These are phyloP conservation scores for Callimorpha dominula DNA, from an alignment of 2,888 invertebrate species.

Conservation along the genomic window DNA sequence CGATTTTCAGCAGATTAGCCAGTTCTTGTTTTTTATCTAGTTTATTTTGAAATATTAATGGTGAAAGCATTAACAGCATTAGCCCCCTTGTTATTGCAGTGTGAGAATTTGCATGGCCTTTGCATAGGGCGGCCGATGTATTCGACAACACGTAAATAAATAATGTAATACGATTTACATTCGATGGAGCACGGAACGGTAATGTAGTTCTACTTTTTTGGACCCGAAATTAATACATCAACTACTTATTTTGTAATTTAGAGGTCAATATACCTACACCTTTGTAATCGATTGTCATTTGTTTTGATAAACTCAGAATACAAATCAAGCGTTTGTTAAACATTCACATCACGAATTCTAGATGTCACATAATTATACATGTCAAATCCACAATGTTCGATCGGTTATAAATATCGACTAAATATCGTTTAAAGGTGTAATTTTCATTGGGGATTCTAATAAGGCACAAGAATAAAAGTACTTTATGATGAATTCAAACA, in stretches of 20 bases:
- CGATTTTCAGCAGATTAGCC: constrained; percentile 58
- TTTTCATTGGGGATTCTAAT: not conserved
- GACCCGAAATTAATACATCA: not conserved
- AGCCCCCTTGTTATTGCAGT: constrained; percentile 82
- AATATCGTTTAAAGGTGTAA: too few species aligned
- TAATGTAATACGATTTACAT: constrained; percentile 58
- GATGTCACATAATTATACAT: not conserved
- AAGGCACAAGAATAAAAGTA: not conserved
- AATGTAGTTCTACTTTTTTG: not conserved
- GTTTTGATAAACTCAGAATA: not conserved
- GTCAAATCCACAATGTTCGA: not conserved
- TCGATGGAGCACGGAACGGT: constrained; percentile 8
- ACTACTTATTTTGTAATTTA: not conserved
- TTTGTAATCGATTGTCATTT: not conserved
- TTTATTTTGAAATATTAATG: constrained; percentile 86
- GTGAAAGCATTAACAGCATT: constrained; percentile 81
- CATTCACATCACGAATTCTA: not conserved
- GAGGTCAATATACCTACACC: not conserved
- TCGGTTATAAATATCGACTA: not conserved
- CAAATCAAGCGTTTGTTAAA: not conserved
- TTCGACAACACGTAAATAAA: constrained; percentile 84
- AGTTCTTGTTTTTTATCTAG: constrained; percentile 75
- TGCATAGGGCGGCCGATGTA: constrained; percentile 76
- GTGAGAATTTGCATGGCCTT: constrained; percentile 76
- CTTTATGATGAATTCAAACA: not conserved